Conservation (phyloP, 2,113 vertebrate genomes). For the Rhineura floridana region DNA sequence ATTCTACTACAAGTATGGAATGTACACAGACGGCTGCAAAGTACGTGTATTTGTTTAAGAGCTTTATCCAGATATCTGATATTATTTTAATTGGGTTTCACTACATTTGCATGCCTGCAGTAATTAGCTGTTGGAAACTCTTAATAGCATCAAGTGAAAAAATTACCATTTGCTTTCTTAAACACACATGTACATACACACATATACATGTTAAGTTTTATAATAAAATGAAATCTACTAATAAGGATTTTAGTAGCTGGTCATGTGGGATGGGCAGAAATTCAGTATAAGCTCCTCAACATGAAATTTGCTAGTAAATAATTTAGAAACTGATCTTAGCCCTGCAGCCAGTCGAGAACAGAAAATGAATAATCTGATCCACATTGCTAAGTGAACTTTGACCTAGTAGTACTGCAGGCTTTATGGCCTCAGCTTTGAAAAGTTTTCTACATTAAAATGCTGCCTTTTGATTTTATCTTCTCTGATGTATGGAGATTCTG, state of each 20-base stretch:
- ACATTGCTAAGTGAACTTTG: slow-evolving; percentile 31
- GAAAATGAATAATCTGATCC: slow-evolving; percentile 38
- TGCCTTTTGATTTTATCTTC: slow-evolving; percentile 24
- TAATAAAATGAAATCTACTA: slow-evolving; percentile 47
- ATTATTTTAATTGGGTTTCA: slow-evolving; percentile 64
- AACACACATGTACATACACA: slow-evolving; percentile 3
- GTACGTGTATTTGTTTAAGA: slow-evolving; percentile 29
- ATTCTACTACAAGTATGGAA: slow-evolving; percentile 55
- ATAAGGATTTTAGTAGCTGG: slow-evolving; percentile 20
- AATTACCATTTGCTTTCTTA: slow-evolving; percentile 38
- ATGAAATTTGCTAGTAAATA: slow-evolving; percentile 43
- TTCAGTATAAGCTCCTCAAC: neutral
- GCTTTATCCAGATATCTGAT: slow-evolving; percentile 53
- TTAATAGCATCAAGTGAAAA: slow-evolving; percentile 50
- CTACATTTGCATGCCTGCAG: slow-evolving; percentile 55
- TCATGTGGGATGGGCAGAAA: neutral
- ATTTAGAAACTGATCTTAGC: slow-evolving; percentile 54
- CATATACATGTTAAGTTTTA: slow-evolving; percentile 44
- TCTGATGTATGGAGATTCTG: slow-evolving; percentile 6
- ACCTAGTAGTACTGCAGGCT: neutral
- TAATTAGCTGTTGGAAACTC: slow-evolving; percentile 69
- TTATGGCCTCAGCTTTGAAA: slow-evolving; percentile 30
- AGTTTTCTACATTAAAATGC: slow-evolving; percentile 44
- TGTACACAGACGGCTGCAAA: slow-evolving; percentile 53
- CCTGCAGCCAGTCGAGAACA: slow-evolving; percentile 50